Percentiles rank a stretch among this genome's conserved stretches.
Conservation (phyloP, 2,797 vertebrate species). For the Hoplostethus mediterraneus region DNA sequence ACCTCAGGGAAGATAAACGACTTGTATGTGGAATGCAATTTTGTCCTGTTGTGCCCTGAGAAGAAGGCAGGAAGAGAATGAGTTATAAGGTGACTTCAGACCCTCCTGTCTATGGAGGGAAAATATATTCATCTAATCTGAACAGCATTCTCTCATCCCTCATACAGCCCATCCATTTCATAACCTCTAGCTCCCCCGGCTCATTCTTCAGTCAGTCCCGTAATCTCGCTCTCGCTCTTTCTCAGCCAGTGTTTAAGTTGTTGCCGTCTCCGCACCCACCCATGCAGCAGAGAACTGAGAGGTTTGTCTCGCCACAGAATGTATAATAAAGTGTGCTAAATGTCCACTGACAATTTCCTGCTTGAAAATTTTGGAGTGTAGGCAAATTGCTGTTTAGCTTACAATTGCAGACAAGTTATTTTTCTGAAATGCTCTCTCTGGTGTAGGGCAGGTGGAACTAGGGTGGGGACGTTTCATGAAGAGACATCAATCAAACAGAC, state of each 20-base stretch:
- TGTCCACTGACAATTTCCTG: background rate
- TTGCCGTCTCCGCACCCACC: constrained; percentile 18
- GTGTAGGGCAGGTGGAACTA: no score
- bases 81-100: constrained; percentile 55
- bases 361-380: no score
- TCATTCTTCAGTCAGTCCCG: constrained; percentile 59
- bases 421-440: no score
- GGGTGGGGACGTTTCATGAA: no score
- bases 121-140: constrained; percentile 70
- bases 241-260: constrained; percentile 40
- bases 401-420: no score
- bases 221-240: constrained; percentile 50
- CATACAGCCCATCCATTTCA: constrained; percentile 49
- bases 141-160: constrained; percentile 64
- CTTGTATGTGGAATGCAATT: constrained; percentile 52
- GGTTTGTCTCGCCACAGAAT: constrained; percentile 2
- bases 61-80: constrained; percentile 42
- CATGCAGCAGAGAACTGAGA: constrained; percentile 12
- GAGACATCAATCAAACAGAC: no score
- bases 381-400: no score
- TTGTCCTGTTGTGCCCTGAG: constrained; percentile 40
- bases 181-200: constrained; percentile 60
- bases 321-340: constrained; percentile 2
- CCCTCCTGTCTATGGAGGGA: constrained; percentile 49
- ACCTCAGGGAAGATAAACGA: constrained; percentile 43